These are phyloP conservation scores for Streblospio benedicti DNA, from an alignment of 1,140 invertebrate species.

Conservation along the genomic window DNA sequence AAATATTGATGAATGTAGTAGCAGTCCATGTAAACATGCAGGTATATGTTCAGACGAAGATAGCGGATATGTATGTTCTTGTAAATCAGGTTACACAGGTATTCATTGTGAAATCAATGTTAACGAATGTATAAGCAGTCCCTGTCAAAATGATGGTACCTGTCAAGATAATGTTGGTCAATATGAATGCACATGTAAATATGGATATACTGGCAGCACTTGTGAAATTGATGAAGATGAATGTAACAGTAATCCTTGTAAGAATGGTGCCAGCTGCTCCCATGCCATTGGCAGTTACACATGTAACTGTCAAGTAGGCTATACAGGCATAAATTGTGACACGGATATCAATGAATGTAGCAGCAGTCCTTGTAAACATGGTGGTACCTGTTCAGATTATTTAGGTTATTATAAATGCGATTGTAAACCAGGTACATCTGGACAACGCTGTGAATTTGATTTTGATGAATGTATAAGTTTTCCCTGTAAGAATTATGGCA, in stretches of 20 bases:
- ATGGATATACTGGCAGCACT: slow-evolving; percentile 40
- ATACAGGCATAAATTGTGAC: slow-evolving; percentile 6
- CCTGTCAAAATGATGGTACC: slow-evolving; percentile 19
- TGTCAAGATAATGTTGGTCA: slow-evolving; percentile 17
- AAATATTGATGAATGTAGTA: slow-evolving; percentile 15
- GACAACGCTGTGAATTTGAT: slow-evolving; percentile 67
- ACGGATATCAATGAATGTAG: slow-evolving; percentile 10
- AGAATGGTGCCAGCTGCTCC: slow-evolving; percentile 20
- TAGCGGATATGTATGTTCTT: slow-evolving; percentile 13
- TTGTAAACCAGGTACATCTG: slow-evolving; percentile 68
- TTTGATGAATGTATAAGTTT: slow-evolving; percentile 47
- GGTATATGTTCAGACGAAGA: slow-evolving; percentile 13
- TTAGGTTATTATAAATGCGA: slow-evolving; percentile 59
- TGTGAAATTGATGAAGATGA: slow-evolving; percentile 90
- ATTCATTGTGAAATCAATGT: slow-evolving; percentile 82
- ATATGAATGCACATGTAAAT: slow-evolving; percentile 84
- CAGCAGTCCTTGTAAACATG: slow-evolving; percentile 79
- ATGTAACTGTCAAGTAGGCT: slow-evolving; percentile 12
- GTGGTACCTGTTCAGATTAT: slow-evolving; percentile 78
- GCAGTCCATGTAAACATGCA: slow-evolving; percentile 17
- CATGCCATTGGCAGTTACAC: slow-evolving; percentile 5
- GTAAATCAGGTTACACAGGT: slow-evolving; percentile 50
- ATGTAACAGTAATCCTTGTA: slow-evolving; percentile 55
- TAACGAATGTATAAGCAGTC: slow-evolving; percentile 48
- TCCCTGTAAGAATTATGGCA: slow-evolving; percentile 42